Conservation (phyloP, 53 echinoderm and acorn worm genomes). For the Temnopleurus reevesii region DNA sequence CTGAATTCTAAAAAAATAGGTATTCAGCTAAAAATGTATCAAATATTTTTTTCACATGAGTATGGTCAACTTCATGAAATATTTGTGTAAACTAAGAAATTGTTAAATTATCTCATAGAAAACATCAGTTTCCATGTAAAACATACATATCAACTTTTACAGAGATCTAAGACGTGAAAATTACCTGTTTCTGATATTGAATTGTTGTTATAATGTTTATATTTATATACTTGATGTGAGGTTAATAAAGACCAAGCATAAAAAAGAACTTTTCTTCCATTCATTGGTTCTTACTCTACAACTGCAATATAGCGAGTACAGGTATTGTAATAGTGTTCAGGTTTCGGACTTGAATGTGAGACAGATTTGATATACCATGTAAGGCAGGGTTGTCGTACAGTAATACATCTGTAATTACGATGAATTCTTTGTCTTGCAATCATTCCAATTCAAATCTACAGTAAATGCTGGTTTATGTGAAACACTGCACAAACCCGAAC, state of each 20-base stretch:
- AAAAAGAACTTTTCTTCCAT: neutral
- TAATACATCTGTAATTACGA: neutral
- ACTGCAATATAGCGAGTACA: neutral
- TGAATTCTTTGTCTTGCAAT: neutral
- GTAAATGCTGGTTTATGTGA: neutral
- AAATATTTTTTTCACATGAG: neutral
- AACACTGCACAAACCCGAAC: neutral
- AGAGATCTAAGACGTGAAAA: neutral
- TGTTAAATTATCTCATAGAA: no score
- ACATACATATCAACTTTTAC: neutral
- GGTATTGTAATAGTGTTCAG: no score
- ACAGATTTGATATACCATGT: neutral
- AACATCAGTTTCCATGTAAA: neutral
- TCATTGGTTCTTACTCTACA: neutral
- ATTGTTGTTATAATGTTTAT: neutral
- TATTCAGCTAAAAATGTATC: neutral
- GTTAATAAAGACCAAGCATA: neutral
- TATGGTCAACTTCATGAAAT: neutral
- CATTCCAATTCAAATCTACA: neutral
- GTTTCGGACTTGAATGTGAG: neutral
- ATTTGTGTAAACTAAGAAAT: neutral
- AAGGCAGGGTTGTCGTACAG: neutral
- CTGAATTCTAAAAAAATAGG: no score
- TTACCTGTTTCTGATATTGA: neutral
- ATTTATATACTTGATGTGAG: conserved; percentile 46